A percentile compares a stretch with the other conserved stretches of the same genome.
phyloP scores from a whole-genome alignment of 1,140 invertebrate genomes.

The Lucilia sericata region DNA sequence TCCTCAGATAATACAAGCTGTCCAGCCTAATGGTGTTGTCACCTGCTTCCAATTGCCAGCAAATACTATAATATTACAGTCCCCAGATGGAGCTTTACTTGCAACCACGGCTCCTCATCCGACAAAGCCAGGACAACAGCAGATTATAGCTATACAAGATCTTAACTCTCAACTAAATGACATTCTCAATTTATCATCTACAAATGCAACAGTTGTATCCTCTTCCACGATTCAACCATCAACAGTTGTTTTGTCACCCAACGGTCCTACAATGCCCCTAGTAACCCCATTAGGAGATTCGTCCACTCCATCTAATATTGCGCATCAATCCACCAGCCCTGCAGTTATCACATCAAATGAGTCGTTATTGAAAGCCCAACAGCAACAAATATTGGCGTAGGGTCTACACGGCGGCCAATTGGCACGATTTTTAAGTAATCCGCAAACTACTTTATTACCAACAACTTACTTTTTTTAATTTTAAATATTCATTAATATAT shows the following conservation, averaged over 20 bases:
- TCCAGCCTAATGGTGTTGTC: slow-evolving; percentile 62
- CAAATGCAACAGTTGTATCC: slow-evolving; percentile 49
- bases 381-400: slow-evolving; percentile 55
- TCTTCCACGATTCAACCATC: neutral
- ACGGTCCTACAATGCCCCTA: slow-evolving; percentile 63
- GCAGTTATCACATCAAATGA: slow-evolving; percentile 53
- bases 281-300: slow-evolving; percentile 49
- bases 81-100: slow-evolving; percentile 61
- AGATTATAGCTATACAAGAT: slow-evolving; percentile 57
- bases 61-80: slow-evolving; percentile 62
- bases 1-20: slow-evolving; percentile 59
- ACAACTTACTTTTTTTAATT: slow-evolving; percentile 64
- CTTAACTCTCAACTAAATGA: slow-evolving; percentile 48
- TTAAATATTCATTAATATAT: neutral
- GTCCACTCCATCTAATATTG: neutral
- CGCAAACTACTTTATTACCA: slow-evolving; percentile 61
- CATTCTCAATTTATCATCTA: slow-evolving; percentile 41
- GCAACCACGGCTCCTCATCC: slow-evolving; percentile 56
- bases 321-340: slow-evolving; percentile 33
- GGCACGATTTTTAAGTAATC: slow-evolving; percentile 67
- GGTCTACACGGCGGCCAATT: slow-evolving; percentile 67
- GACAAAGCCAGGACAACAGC: slow-evolving; percentile 42
- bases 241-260: slow-evolving; percentile 59
- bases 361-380: slow-evolving; percentile 51
- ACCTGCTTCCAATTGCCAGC: slow-evolving; percentile 64